phyloP scores from a whole-genome alignment of 1,140 invertebrate species.

The Tachypleus tridentatus region DNA sequence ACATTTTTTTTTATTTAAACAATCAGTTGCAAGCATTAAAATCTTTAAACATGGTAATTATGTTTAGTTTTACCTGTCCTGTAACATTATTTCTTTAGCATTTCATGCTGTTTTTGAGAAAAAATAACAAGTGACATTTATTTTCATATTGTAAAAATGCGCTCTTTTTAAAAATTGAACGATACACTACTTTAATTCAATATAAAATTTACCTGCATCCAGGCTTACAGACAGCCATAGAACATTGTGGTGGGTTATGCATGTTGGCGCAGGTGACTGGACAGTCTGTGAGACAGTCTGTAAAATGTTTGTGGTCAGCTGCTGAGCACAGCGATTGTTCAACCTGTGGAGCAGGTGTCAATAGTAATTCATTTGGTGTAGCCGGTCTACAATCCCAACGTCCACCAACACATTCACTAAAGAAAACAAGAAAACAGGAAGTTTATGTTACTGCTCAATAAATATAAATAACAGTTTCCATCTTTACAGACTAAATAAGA shows the following conservation, averaged over 20 bases:
- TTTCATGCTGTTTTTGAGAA: no score
- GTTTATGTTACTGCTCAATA: no score
- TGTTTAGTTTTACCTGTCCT: no score
- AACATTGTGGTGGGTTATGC: constrained; percentile 42
- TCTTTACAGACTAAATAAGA: no score
- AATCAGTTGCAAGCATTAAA: no score
- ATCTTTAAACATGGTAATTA: no score
- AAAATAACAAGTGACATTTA: no score
- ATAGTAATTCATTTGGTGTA: constrained; percentile 43
- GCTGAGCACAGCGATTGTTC: constrained; percentile 44
- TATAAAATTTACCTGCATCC: constrained; percentile 47
- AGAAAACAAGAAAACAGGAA: no score
- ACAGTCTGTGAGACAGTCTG: constrained; percentile 54
- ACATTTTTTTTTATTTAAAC: no score
- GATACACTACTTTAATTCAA: not conserved
- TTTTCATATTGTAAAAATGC: not conserved
- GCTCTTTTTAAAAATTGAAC: constrained; percentile 2
- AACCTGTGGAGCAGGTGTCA: constrained; percentile 48
- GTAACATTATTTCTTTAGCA: no score
- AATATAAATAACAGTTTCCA: no score
- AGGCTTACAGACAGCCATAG: constrained; percentile 48
- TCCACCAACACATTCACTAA: not conserved
- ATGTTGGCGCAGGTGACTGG: constrained; percentile 73
- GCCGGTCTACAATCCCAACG: not conserved
- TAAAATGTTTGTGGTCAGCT: constrained; percentile 51